Base-by-base conservation (phyloP, 2,888 invertebrate genomes). In the Leptura quadrifasciata region DNA sequence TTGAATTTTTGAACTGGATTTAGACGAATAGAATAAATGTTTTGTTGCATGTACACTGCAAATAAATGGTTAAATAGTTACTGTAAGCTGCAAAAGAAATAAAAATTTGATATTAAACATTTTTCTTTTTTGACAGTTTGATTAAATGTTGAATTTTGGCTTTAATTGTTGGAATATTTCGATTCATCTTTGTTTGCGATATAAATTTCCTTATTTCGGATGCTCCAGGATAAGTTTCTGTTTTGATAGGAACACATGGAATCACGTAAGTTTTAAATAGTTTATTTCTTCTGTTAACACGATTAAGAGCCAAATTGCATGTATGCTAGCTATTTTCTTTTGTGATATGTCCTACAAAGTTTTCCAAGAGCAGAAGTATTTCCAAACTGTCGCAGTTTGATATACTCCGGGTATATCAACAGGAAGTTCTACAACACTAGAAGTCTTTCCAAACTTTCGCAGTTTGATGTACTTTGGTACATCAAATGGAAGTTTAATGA, bases 81-180 rank as follows among this genome's bases (percentile, higher is more conserved):
- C 24, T 24, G 24, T 24, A 24, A 24, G 24, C 24, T 24, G 24
- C 24, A 24, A 24, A 24, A 24, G 24, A 5, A 24, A 24, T 24
- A 24, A 24, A 24, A 3, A 55, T 9, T 17, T 55, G 9, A 17
- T 18, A 10, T 17, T 17, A 17, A 55, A 55, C n/a, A 55, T 55
- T 55, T 18, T 55, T 55, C 3, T 24, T 15, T 55, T 55, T 10
- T 17, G 55, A 55, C 55, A 55, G n/a, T 55, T 55, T 55, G 8
- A 55, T 55, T 55, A 55, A 55, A 17, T 55, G 55, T 55, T 55
- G 55, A 15, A 55, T 55, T 55, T 55, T 55, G 55, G 17, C n/a
- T 55, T 55, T 55, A 18, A 55, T 55, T 55, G 18, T 55, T 17
- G 55, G 55, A 5, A 55, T 55, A 18, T 18, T 55, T 55, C 55